Conservation (phyloP, 2,113 vertebrate genomes). For the Otis tarda region DNA sequence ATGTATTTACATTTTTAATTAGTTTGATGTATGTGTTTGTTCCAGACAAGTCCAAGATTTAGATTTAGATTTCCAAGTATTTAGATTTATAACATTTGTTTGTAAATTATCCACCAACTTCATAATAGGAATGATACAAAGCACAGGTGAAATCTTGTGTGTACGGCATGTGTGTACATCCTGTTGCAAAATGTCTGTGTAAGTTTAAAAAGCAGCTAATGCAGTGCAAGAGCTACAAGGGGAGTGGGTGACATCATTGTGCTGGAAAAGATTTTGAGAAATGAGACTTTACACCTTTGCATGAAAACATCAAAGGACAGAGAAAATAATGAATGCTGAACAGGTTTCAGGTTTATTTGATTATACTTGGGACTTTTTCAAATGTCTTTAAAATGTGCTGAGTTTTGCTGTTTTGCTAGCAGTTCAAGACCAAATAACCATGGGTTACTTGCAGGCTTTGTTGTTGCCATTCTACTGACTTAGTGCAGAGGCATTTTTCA, state of each 20-base stretch:
- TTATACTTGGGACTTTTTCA: background rate
- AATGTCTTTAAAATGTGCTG: background rate
- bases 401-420: background rate
- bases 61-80: background rate
- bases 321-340: background rate
- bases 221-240: background rate
- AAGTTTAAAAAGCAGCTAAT: background rate
- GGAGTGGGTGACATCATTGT: background rate
- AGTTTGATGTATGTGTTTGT: background rate
- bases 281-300: background rate
- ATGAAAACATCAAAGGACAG: background rate
- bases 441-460: constrained; percentile 1
- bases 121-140: background rate
- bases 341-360: background rate
- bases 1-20: background rate
- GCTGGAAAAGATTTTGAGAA: background rate
- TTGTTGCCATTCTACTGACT: constrained; percentile 24
- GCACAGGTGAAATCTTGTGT: background rate
- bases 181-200: background rate
- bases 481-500: constrained; percentile 44
- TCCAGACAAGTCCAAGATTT: background rate
- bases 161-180: background rate
- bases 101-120: background rate
- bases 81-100: background rate
- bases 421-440: background rate